Evolutionary conservation across 2,113 vertebrate species (phyloP).

Genomic region (Todiramphus saurophagus): DNA sequence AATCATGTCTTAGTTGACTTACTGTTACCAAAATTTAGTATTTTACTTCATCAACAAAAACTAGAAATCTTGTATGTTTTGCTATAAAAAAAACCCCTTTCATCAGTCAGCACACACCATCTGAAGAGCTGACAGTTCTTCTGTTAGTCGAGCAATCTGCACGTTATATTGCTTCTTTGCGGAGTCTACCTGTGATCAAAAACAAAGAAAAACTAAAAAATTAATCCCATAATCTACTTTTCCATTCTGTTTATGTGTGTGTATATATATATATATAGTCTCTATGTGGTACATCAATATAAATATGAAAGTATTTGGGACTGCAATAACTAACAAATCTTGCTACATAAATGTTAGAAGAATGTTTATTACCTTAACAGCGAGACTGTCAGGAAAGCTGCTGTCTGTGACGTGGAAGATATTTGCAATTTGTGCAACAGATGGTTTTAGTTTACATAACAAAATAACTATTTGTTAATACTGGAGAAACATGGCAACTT

Average conservation of each 20-base stretch:
- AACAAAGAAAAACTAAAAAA: neutral
- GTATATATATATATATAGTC: no score
- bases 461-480: neutral
- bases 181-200: constrained; percentile 80
- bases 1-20: neutral
- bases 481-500: neutral
- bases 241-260: neutral
- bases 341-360: neutral
- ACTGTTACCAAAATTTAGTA: neutral
- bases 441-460: neutral
- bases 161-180: constrained; percentile 84
- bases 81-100: neutral
- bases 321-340: neutral
- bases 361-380: neutral
- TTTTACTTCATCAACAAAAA: neutral
- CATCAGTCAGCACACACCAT: constrained; percentile 74
- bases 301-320: neutral
- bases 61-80: neutral
- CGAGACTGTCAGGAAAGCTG: neutral
- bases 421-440: neutral
- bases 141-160: constrained; percentile 85
- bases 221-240: neutral
- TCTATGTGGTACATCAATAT: no score
- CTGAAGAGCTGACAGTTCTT: constrained; percentile 87
- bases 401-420: neutral